Percentiles rank a stretch among this genome's conserved stretches.
Evolutionary conservation across 2,888 invertebrate genomes (phyloP).

Genomic region (Lapara coniferarum): DNA sequence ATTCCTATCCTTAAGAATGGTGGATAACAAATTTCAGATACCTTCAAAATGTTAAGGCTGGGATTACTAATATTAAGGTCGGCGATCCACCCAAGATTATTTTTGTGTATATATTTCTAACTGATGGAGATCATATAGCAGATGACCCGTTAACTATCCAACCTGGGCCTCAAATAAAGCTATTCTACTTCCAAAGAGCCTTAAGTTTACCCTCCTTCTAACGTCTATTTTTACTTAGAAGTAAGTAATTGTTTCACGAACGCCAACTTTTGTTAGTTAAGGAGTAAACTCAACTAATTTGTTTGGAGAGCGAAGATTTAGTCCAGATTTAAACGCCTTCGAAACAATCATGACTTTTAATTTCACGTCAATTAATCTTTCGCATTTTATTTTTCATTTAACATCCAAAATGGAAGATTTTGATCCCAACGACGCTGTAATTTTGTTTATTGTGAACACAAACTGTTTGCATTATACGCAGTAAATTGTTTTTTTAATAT

Average conservation of each 20-base stretch:
- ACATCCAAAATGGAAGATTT: conserved; percentile 44
- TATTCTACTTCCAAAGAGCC: background rate
- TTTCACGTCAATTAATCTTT: conserved; percentile 68
- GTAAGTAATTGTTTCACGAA: conserved; percentile 38
- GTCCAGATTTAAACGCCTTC: conserved; percentile 55
- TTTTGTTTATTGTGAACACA: conserved; percentile 40
- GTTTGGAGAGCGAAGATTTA: conserved; percentile 46
- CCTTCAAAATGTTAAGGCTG: too few relatives aligned
- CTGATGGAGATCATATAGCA: too few relatives aligned
- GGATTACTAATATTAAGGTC: too few relatives aligned
- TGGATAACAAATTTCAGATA: too few relatives aligned
- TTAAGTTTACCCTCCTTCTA: background rate
- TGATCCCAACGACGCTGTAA: conserved; percentile 41
- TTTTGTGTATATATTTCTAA: too few relatives aligned
- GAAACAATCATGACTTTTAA: conserved; percentile 62
- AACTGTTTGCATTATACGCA: conserved; percentile 34
- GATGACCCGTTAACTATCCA: too few relatives aligned
- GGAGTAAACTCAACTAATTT: conserved; percentile 59
- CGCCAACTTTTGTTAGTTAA: conserved; percentile 47
- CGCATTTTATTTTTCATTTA: conserved; percentile 58
- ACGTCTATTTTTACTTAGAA: background rate
- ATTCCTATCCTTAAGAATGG: too few relatives aligned
- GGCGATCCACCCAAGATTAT: too few relatives aligned
- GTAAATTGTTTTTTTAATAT: conserved; percentile 30
- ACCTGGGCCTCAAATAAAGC: too few relatives aligned